Conservation (phyloP, 1,140 invertebrate genomes). For the Drosophila nikananu region DNA sequence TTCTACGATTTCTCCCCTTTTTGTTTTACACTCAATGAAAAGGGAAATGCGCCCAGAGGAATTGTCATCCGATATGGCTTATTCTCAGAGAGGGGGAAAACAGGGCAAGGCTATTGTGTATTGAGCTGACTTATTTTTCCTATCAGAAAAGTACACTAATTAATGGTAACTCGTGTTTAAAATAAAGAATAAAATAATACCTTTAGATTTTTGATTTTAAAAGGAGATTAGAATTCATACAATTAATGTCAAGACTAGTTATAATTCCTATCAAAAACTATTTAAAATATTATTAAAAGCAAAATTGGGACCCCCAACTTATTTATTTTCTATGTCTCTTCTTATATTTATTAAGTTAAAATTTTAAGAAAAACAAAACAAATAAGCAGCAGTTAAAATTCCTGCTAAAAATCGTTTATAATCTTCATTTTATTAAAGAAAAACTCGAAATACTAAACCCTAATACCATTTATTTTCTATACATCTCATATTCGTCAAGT, state of each 20-base stretch:
- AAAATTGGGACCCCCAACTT: too few relatives aligned
- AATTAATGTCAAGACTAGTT: neutral
- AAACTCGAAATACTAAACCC: neutral
- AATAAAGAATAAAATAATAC: neutral
- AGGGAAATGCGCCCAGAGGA: slow-evolving; percentile 14
- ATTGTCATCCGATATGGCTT: slow-evolving; percentile 29
- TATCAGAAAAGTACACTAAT: too few relatives aligned
- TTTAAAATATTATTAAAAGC: too few relatives aligned
- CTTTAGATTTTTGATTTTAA: neutral
- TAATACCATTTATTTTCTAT: neutral
- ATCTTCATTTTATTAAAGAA: neutral
- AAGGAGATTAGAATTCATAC: neutral
- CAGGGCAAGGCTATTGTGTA: neutral
- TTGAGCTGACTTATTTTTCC: neutral
- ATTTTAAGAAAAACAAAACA: neutral
- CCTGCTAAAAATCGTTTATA: neutral
- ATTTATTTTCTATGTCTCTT: too few relatives aligned
- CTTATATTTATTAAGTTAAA: too few relatives aligned
- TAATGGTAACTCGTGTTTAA: neutral
- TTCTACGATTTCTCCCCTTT: slow-evolving; percentile 22
- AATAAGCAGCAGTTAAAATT: neutral
- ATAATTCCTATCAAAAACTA: neutral
- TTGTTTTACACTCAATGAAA: slow-evolving; percentile 1
- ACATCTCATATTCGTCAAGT: neutral
- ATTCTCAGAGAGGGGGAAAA: neutral